Evolutionary conservation across 2,797 vertebrate genomes (phyloP).

Genomic region (Poeciliopsis turneri): DNA sequence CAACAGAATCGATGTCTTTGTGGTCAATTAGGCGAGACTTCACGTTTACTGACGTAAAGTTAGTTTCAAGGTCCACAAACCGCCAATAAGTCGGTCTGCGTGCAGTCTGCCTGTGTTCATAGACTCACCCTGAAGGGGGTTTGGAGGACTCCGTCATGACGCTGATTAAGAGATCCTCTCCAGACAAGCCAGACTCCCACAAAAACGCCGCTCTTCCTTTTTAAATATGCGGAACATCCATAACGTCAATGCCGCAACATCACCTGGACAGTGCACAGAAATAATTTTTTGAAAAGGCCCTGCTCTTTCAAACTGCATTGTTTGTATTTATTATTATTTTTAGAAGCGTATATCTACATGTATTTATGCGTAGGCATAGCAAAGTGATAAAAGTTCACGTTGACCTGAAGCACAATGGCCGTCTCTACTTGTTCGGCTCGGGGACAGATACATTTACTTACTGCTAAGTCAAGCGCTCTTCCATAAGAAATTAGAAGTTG

Average conservation of each 20-base stretch:
- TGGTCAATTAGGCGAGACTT: neutral
- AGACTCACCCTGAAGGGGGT: constrained; percentile 74
- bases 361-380: constrained; percentile 3
- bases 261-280: constrained; percentile 17
- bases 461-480: constrained; percentile 12
- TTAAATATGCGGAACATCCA: constrained; percentile 46
- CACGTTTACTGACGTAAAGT: neutral
- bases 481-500: neutral
- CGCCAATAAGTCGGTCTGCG: rapidly evolving
- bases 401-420: constrained; percentile 24
- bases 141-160: constrained; percentile 69
- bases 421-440: neutral
- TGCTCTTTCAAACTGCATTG: neutral
- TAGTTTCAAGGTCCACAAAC: neutral
- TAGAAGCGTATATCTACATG: neutral
- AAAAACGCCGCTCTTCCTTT: constrained; percentile 30
- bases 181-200: constrained; percentile 29
- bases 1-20: neutral
- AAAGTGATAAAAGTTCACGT: constrained; percentile 36
- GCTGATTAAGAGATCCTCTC: constrained; percentile 26
- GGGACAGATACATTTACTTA: neutral
- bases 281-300: too few relatives aligned
- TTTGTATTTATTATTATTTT: neutral
- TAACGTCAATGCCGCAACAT: constrained; percentile 37
- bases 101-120: neutral